phyloP scores from a whole-genome alignment of 2,888 invertebrate genomes.

The Drosophila fungiperda region DNA sequence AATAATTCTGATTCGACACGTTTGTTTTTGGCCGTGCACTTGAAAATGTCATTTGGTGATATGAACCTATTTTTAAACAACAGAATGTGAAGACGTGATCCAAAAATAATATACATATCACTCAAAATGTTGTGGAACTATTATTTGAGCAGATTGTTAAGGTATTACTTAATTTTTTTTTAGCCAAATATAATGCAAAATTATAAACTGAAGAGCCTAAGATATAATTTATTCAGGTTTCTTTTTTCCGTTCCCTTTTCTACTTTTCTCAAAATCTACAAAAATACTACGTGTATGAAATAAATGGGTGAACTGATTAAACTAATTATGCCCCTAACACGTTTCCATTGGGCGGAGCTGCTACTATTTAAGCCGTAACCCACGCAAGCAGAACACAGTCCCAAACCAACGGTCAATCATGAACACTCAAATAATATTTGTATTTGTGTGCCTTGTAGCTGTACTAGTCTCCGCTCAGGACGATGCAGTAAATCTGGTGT shows the following conservation, averaged over 20 bases:
- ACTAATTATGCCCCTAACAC: conserved; percentile 21
- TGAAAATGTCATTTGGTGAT: conserved; percentile 3
- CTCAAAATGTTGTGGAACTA: conserved; percentile 46
- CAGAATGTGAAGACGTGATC: conserved; percentile 41
- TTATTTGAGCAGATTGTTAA: neutral
- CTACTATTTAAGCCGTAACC: conserved; percentile 52
- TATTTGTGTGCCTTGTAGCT: conserved; percentile 27
- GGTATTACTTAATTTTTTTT: neutral
- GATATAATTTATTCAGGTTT: neutral
- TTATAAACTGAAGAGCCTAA: neutral
- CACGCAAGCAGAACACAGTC: conserved; percentile 29
- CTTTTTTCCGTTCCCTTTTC: neutral
- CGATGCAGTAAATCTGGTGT: neutral
- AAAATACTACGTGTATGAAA: no score
- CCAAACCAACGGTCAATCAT: conserved; percentile 37
- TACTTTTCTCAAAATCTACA: no score
- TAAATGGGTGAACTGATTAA: conserved; percentile 31
- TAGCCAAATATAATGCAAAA: neutral
- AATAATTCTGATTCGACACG: conserved; percentile 30
- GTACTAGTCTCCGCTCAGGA: conserved; percentile 8
- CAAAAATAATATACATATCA: neutral
- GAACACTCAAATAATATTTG: conserved; percentile 35
- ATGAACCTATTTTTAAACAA: conserved; percentile 15
- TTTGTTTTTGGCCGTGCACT: conserved; percentile 11
- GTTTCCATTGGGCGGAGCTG: conserved; percentile 5